Evolutionary conservation across 2,888 invertebrate genomes (phyloP), one percentile per base, ranked within the genome.

Genomic region (Hemistola chrysoprasaria): DNA sequence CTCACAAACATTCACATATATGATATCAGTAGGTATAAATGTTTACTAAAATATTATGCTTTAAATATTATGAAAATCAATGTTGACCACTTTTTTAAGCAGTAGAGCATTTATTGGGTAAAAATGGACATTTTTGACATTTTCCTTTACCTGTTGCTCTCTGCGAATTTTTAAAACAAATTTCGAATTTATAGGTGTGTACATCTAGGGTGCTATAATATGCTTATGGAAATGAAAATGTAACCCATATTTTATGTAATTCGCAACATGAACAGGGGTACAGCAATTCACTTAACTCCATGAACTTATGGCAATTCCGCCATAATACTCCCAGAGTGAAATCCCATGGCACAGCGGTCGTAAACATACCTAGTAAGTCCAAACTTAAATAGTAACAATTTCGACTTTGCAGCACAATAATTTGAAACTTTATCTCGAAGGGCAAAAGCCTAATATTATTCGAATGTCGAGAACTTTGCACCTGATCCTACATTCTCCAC

Each of bases 261-360:
- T 47, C 40, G 35, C 47, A 46, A 54, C 46, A 43, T 48, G 46
- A 52, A 43, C 46, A 56, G 61, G 55, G 55, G 54, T 54, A 67
- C 57, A 59, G 50, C 48, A 52, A 55, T 65, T 58, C 58, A 56
- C 59, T 62, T 62, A 61, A 50, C 44, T 48, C 40, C 33, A 9
- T 35, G 4, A 47, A 48, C 33, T 44, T 34, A 30, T 32, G 39
- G 39, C 42, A 41, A 52, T 37, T 40, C 45, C 16, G 21, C 41
- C 36, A 27, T 53, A 46, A 49, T 59, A 57, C 51, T 59, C 40
- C 16, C 16, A 16, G 26, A 37, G 57, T 54, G 59, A 71, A 73
- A 71, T 65, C 74, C 72, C 75, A 66, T 71, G 75, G 74, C 78
- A 62, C 69, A 62, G 64, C 59, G 68, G 60, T 71, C 67, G 62